Evolutionary conservation across 2,888 invertebrate genomes (phyloP), one percentile per base, ranked within the genome.

Genomic region (Hesperia comma): DNA sequence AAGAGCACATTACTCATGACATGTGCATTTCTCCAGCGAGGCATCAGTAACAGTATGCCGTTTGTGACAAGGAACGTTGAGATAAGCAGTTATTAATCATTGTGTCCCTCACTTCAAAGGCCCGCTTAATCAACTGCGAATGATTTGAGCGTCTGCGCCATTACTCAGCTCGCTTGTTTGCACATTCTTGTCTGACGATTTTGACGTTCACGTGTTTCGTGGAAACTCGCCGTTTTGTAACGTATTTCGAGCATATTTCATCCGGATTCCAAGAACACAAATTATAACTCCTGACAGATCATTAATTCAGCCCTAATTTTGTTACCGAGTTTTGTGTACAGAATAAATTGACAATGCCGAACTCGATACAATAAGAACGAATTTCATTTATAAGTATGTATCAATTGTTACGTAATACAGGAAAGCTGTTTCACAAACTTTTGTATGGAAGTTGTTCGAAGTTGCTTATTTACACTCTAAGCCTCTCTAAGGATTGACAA

Each of bases 41-140:
- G 37, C 57, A 58, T 58, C 64, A 64, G 58, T 53, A 53, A 53
- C 64, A 66, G 51, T 46, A 60, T 54, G 40, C 43, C 58, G 54
- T 63, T 63, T 69, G 72, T 70, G 76, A 74, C 74, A 77, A 70
- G 72, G 71, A 68, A 63, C 74, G 82, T 76, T 85, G 85, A 87
- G 87, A 85, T 85, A 85, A 84, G 81, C 85, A 85, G 87, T 86
- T 86, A 88, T 89, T 87, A 88, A 89, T 89, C 87, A 89, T 84
- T 79, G 73, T 79, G 85, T 85, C 49, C 78, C 79, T 82, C 81
- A 83, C 87, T 87, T 88, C 87, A 85, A 87, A 88, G 86, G 83
- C 81, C 82, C 86, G 85, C 82, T 88, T 88, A 88, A 89, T 90
- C 88, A 89, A 88, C 83, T 87, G 85, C 83, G 86, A 88, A 88